These are phyloP conservation scores for Pheucticus melanocephalus DNA, from an alignment of 2,113 vertebrate genomes.

Conservation along the genomic window DNA sequence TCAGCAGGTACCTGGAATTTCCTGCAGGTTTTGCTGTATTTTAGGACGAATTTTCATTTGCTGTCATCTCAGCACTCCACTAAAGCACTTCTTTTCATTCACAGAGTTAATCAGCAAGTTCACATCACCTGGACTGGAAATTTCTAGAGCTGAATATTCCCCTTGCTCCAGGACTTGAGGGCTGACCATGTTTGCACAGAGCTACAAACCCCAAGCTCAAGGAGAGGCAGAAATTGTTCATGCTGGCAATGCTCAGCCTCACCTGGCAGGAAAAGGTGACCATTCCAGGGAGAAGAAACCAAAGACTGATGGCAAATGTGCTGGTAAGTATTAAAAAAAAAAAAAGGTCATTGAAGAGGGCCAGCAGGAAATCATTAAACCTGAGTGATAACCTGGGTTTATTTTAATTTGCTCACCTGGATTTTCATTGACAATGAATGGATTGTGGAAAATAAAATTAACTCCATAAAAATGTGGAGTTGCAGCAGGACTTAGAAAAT, in stretches of 20 bases:
- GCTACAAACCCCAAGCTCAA: not conserved
- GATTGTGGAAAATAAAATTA: not conserved
- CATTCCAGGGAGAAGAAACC: not conserved
- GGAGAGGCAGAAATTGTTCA: not conserved
- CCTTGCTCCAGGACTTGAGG: not conserved
- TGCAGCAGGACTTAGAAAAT: not conserved
- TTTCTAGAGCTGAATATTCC: not conserved
- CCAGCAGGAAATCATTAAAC: conserved; percentile 34
- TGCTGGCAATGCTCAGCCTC: not conserved
- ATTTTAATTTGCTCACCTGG: conserved; percentile 8
- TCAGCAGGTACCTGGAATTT: not conserved
- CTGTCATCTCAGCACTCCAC: not conserved
- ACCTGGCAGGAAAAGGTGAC: not conserved
- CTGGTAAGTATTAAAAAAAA: not conserved
- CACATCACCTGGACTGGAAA: not conserved
- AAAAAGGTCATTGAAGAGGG: not conserved
- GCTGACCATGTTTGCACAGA: not conserved
- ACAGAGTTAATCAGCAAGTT: not conserved
- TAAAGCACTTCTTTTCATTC: not conserved
- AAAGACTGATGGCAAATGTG: not conserved
- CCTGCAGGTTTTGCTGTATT: not conserved
- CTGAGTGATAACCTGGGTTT: conserved; percentile 2
- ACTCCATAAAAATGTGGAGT: not conserved
- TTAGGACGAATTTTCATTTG: not conserved
- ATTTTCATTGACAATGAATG: not conserved